Conservation (phyloP, 2,888 invertebrate genomes). For the Xestia rhomboidea region DNA sequence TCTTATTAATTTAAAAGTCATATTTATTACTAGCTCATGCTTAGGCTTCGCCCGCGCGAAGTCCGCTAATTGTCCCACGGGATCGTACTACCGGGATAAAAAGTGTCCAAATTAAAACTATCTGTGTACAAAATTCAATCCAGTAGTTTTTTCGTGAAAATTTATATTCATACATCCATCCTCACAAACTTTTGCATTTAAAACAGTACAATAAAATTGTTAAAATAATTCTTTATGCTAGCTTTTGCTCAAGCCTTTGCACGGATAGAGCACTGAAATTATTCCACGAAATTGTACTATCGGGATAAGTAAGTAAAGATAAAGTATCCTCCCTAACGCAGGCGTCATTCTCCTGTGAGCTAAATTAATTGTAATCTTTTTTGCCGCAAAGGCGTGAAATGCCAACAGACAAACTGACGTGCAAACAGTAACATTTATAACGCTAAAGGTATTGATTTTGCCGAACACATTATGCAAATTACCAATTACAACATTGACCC, state of each 20-base stretch:
- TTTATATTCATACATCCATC: no score
- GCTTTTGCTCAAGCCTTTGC: no score
- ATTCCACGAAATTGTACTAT: no score
- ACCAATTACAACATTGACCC: constrained; percentile 4
- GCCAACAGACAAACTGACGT: neutral
- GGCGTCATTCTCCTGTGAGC: neutral
- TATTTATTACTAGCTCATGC: neutral
- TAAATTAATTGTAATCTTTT: neutral
- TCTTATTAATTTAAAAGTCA: neutral
- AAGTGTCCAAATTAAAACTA: no score
- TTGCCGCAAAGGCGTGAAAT: neutral
- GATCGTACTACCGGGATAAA: neutral
- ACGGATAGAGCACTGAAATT: no score
- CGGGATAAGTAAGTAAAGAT: no score
- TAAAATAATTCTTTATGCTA: no score
- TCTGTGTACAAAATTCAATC: no score
- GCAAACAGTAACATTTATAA: neutral
- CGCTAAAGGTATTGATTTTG: neutral
- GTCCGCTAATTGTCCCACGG: no score
- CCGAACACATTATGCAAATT: neutral
- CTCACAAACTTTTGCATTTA: no score
- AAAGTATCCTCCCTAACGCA: neutral
- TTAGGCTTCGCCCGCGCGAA: neutral
- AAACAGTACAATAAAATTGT: no score
- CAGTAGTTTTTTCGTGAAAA: no score